Percentiles rank a stretch among this genome's conserved stretches.
Evolutionary conservation across 2,888 invertebrate species (phyloP).

Genomic region (Phaonia tiefii): DNA sequence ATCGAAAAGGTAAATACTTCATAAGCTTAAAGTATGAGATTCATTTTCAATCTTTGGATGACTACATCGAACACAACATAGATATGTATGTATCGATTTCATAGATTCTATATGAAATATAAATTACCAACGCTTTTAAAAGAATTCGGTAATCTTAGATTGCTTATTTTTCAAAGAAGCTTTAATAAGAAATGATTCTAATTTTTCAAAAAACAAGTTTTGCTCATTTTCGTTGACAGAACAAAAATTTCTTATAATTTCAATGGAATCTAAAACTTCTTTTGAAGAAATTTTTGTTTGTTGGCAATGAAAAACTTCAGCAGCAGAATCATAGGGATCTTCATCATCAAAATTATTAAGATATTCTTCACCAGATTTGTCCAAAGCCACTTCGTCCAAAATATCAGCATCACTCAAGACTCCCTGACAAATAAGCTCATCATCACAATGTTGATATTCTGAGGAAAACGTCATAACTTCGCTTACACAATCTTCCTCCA

Average conservation of each 20-base stretch:
- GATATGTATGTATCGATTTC: too few relatives aligned
- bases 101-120: too few relatives aligned
- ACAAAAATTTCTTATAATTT: slow-evolving; percentile 28
- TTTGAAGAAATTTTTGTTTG: slow-evolving; percentile 29
- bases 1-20: too few relatives aligned
- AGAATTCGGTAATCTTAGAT: too few relatives aligned
- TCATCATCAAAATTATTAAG: slow-evolving; percentile 36
- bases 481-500: slow-evolving; percentile 19
- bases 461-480: slow-evolving; percentile 29
- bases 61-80: too few relatives aligned
- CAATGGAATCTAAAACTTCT: too few relatives aligned
- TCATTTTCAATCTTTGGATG: too few relatives aligned
- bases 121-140: too few relatives aligned
- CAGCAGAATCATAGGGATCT: slow-evolving; percentile 20
- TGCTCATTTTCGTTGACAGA: slow-evolving; percentile 26
- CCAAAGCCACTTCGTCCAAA: slow-evolving; percentile 44
- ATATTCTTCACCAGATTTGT: slow-evolving; percentile 39
- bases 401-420: slow-evolving; percentile 37
- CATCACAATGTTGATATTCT: slow-evolving; percentile 38
- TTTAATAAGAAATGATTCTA: too few relatives aligned
- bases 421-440: slow-evolving; percentile 37
- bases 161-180: too few relatives aligned
- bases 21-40: too few relatives aligned
- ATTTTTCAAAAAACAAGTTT: too few relatives aligned
- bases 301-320: slow-evolving; percentile 25